Evolutionary conservation across 2,113 vertebrate genomes (phyloP), one percentile per base, ranked within the genome.

Genomic region (Lichenostomus cassidix): DNA sequence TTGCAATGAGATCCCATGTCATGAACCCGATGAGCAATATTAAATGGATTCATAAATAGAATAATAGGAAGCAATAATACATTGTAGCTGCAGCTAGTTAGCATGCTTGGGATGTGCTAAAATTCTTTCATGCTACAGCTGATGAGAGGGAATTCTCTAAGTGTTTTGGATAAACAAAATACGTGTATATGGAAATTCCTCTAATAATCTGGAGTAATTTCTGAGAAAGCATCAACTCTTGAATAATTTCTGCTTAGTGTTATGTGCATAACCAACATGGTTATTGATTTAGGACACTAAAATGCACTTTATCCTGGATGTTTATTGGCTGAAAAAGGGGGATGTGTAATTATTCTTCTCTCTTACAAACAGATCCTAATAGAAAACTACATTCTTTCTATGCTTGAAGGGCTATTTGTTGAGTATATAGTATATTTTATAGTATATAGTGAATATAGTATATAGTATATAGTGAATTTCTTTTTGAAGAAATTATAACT

Each of bases 81-180:
- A 24, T 50, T 39, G 18, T 63, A 60, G 24, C 21, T 82, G 49
- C 37, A 65, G 33, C 22, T 81, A 21, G 12, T 23, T 35, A 74
- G 37, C 4, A 0, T 47, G 23, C 27, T 56, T 92, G 47, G 55
- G 49, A 93, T 87, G 81, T 70, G 63, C 76, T 94, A 78, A 96
- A 73, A 24, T 78, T 83, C 78, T 94, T 96, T 94, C 68, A 93
- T 56, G 28, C 44, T 35, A 29, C 59, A 74, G 89, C 63, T 71
- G 82, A 86, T 65, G 73, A 92, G 18, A 20, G 47, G 16, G 29
- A 52, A 60, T 87, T 87, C 89, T 89, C 71, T 92, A 84, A 76
- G 87, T 93, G 42, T 87, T 92, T 95, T 92, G 47, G 60, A 56
- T 93, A 91, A 65, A 60, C 71, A 94, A 80, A 64, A 44, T 78